Evolutionary conservation across 2,113 vertebrate genomes (phyloP), one percentile per base, ranked within the genome.

Genomic region (Thunnus maccoyii): DNA sequence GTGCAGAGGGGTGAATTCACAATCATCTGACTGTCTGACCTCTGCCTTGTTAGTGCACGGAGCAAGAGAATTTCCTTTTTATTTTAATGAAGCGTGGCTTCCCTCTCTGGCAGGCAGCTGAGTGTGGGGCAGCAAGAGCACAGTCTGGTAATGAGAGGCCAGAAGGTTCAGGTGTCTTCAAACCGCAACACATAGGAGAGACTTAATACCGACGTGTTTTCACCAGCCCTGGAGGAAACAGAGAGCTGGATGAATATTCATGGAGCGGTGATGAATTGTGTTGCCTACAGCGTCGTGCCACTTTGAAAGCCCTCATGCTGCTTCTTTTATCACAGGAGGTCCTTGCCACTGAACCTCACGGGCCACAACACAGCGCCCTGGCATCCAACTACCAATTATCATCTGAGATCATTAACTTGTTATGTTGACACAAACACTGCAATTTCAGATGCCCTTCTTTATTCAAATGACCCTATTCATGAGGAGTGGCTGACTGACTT

Each of bases 341-440:
- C 89, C 78, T 83, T 69, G 74, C 78, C 82, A 56, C 85, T 76
- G 74, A 89, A 89, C 87, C 89, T 86, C 85, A 84, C 65, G 66
- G 79, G 84, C 90, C 81, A 86, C 84, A 74, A 84, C 78, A 73
- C 82, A 78, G 83, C 76, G 9, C 82, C 75, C 65, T 60, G 11
- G 84, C 86, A 86, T 87, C 91, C 90, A 93, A 71, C 89, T 76
- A 90, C 85, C 91, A 93, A 93, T 94, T 93, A 93, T 93, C 90
- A 93, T 92, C 91, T 82, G 79, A 84, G 84, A 91, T 92, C 92
- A 92, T 93, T 90, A 91, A 91, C 90, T 88, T 89, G 88, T 94
- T 92, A 89, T 91, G 91, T 88, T 92, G 90, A 93, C 90, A 92
- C 91, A 93, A 92, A 93, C 90, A 89, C 84, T 89, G 93, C 88